These are phyloP conservation scores for Mustelus asterias DNA, from an alignment of 2,113 vertebrate species.

Conservation along the genomic window DNA sequence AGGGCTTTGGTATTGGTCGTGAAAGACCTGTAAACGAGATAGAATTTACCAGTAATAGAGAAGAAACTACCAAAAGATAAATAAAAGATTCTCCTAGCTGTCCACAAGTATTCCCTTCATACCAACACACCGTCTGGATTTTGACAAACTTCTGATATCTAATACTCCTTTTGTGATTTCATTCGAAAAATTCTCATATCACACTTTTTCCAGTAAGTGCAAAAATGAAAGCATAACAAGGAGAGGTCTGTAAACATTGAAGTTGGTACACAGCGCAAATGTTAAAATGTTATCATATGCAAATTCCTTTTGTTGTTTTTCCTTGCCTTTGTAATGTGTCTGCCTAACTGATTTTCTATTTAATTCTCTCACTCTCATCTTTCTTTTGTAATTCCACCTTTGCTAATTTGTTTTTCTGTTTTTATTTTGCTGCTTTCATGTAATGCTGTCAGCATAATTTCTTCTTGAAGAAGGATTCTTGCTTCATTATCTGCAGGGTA, in stretches of 20 bases:
- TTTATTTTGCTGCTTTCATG: not conserved
- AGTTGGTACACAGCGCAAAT: not conserved
- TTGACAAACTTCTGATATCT: not conserved
- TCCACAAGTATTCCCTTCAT: not conserved
- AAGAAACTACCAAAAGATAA: conserved; percentile 1
- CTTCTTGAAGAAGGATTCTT: not conserved
- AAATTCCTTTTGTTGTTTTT: not conserved
- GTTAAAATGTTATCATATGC: not conserved
- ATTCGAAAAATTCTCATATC: not conserved
- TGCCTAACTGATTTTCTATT: not conserved
- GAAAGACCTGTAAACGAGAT: not conserved
- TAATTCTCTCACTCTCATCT: not conserved
- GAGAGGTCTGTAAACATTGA: not conserved
- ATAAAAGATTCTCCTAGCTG: not conserved
- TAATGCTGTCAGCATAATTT: not conserved
- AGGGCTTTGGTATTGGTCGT: not conserved
- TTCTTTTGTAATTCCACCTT: not conserved
- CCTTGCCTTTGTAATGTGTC: not conserved
- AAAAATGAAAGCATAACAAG: not conserved
- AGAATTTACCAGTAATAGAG: not conserved
- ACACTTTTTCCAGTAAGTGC: not conserved
- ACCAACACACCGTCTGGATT: not conserved
- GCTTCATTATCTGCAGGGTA: not conserved
- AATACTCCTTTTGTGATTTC: not conserved
- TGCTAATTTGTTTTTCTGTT: not conserved